Evolutionary conservation across 2,888 invertebrate species (phyloP).

Genomic region (Empis stercorea): DNA sequence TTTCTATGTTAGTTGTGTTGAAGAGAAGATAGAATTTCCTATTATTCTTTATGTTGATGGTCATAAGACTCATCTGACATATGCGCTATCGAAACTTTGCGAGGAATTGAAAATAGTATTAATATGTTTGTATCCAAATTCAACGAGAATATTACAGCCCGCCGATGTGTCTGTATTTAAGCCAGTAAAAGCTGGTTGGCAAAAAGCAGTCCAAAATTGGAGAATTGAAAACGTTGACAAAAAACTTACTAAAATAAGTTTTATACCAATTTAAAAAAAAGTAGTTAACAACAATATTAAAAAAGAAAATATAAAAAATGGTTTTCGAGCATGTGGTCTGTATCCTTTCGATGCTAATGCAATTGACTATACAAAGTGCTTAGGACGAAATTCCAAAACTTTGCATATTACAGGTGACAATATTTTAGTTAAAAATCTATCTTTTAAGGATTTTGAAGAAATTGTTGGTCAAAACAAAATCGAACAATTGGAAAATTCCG

Average conservation of each 20-base stretch:
- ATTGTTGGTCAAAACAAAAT: too few species aligned
- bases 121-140: neutral
- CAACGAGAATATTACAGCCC: neutral
- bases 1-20: constrained; percentile 24
- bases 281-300: constrained; percentile 7
- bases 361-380: too few species aligned
- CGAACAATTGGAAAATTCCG: too few species aligned
- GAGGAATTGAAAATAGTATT: constrained; percentile 1
- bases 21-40: constrained; percentile 21
- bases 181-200: constrained; percentile 2
- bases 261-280: constrained; percentile 9
- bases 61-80: constrained; percentile 26
- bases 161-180: neutral
- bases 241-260: constrained; percentile 1
- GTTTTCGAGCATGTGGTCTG: too few species aligned
- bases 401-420: too few species aligned
- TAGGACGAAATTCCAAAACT: too few species aligned
- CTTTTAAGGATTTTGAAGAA: too few species aligned
- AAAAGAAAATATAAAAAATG: constrained; percentile 3
- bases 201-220: neutral
- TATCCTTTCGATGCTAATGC: too few species aligned
- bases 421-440: too few species aligned
- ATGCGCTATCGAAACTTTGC: constrained; percentile 24
- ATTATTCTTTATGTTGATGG: constrained; percentile 29
- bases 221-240: too few species aligned